A percentile compares a stretch with the other conserved stretches of the same genome.
Conservation (phyloP, 2,797 vertebrate genomes). For the Xenops minutus region DNA sequence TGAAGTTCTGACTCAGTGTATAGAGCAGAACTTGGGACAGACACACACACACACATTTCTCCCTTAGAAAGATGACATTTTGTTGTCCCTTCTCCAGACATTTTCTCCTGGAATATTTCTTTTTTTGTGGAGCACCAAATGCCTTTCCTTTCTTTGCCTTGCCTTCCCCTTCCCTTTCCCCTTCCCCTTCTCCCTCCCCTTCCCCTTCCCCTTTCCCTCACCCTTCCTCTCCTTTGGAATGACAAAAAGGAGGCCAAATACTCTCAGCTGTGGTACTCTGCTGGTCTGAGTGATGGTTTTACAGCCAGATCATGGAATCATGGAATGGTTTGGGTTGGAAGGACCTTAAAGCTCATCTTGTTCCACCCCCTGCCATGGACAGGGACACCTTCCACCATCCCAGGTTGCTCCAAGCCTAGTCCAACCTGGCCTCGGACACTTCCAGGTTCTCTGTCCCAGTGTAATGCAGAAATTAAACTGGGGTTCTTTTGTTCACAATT, state of each 20-base stretch:
- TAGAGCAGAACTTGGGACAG: background rate
- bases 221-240: background rate
- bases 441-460: background rate
- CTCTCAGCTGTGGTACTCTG: background rate
- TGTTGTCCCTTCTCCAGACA: background rate
- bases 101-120: background rate
- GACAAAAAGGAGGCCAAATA: background rate
- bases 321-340: background rate
- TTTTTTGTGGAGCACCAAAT: background rate
- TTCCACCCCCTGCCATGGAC: background rate
- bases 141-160: background rate
- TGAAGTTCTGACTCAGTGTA: background rate
- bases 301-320: background rate
- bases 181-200: background rate
- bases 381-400: background rate
- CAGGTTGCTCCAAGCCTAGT: accelerated
- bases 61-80: background rate
- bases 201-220: background rate
- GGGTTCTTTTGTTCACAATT: background rate
- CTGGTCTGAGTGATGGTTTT: background rate
- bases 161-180: too few relatives aligned
- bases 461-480: background rate
- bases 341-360: background rate
- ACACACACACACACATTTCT: background rate
- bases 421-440: background rate